Evolutionary conservation across 92 coral and sea anemone species (phyloP), one percentile per base, ranked within the genome.

Genomic region (Porites cylindrica): DNA sequence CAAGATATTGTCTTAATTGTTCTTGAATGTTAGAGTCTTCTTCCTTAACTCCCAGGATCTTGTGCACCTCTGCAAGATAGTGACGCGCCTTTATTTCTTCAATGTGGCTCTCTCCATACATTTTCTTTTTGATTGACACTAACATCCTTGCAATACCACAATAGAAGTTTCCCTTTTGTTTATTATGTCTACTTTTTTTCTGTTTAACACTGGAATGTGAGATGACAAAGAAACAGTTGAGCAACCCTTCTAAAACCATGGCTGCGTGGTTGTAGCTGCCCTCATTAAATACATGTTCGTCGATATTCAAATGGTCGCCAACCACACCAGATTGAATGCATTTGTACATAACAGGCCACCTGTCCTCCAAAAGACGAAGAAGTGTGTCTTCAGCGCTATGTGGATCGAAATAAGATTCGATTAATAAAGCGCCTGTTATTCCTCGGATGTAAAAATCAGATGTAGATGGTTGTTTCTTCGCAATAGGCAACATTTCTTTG

Each of bases 341-440:
- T n/a, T 9, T 47, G 72, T 64, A 47, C 53, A 78, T 3, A 9
- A 7, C 60, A 47, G 82, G 82, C 82, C 82, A 78, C 1, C 72
- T 78, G 7, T 78, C 51, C 4, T 78, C 5, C 21, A 78, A 21
- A 0, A 64, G 4, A 10, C 13, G 32, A 1, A 78, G 60, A 1
- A 78, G 82, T 17, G n/a, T 19, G 2, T 9, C 5, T 6, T 78
- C 72, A 2, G 82, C 52, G 4, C 16, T 38, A 0, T 6, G 4
- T 19, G 72, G 53, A 8, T 78, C 82, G 2, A 78, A 78, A 14
- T 0, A 1, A 14, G n/a, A 3, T 4, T 63, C 0, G 3, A 78
- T 38, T 1, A 0, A 1, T n/a, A 64, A 60, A 78, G 82, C 82
- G n/a, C 1, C 13, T 0, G 82, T 47, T 53, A 78, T 47, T 43